Conservation (phyloP, 2,113 vertebrate genomes). For the Pleuronectes platessa region DNA sequence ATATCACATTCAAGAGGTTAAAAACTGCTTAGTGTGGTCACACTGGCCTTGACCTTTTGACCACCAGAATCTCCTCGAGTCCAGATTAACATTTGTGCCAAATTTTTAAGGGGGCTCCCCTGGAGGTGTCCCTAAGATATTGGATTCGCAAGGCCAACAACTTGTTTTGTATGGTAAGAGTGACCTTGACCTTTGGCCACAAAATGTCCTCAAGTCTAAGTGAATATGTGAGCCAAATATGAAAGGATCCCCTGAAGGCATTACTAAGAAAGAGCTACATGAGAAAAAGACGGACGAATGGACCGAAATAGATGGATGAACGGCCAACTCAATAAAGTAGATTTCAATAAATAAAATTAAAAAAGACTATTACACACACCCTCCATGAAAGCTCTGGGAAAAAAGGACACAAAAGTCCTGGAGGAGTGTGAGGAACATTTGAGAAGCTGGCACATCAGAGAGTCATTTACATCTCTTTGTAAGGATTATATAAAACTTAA, state of each 20-base stretch:
- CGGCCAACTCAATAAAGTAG: not conserved
- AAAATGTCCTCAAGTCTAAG: not conserved
- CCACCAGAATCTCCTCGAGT: not conserved
- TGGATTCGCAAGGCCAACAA: not conserved
- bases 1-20: not conserved
- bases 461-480: constrained; percentile 14
- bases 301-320: not conserved
- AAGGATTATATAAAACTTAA: constrained; percentile 21
- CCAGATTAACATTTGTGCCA: not conserved
- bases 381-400: not conserved
- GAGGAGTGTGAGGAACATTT: not conserved
- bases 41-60: not conserved
- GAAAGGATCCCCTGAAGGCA: not conserved
- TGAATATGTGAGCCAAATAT: not conserved
- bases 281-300: not conserved
- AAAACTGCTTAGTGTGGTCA: not conserved
- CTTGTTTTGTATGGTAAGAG: not conserved
- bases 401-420: not conserved
- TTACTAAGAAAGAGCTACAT: not conserved
- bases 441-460: not conserved
- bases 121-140: not conserved
- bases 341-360: not conserved
- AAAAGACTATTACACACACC: not conserved
- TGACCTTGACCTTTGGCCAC: not conserved
- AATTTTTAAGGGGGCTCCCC: not conserved